These are phyloP conservation scores for Syrista parreyssii DNA, from an alignment of 2,888 invertebrate genomes.

Conservation along the genomic window DNA sequence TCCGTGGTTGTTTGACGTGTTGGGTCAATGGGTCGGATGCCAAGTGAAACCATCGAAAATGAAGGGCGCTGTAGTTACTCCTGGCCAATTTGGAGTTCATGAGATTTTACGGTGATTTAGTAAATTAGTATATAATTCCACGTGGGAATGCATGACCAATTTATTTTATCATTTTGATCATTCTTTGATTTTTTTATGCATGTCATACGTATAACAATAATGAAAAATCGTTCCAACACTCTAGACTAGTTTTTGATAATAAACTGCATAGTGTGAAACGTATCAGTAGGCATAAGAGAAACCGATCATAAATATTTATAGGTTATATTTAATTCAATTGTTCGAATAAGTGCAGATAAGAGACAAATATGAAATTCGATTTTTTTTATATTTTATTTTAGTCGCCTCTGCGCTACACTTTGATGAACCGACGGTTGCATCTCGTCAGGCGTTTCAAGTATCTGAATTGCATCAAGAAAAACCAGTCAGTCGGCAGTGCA, in stretches of 20 bases:
- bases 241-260: too few species aligned
- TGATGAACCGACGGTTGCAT: neutral
- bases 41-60: slow-evolving; percentile 31
- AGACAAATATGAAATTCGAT: neutral
- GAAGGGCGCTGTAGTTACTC: neutral
- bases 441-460: neutral
- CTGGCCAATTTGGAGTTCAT: neutral
- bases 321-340: too few species aligned
- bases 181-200: neutral
- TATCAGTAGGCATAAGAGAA: too few species aligned
- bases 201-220: neutral
- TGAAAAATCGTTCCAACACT: neutral
- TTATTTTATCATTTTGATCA: neutral
- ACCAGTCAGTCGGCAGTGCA: neutral
- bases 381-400: neutral
- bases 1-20: slow-evolving; percentile 41
- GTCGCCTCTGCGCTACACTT: neutral
- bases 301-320: too few species aligned
- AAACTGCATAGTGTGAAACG: too few species aligned
- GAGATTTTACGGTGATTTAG: neutral
- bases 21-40: slow-evolving; percentile 46
- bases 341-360: too few species aligned
- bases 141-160: neutral
- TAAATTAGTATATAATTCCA: neutral
- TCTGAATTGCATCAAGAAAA: neutral